Evolutionary conservation across 2,113 vertebrate genomes (phyloP).

Genomic region (Bothrops jararaca): DNA sequence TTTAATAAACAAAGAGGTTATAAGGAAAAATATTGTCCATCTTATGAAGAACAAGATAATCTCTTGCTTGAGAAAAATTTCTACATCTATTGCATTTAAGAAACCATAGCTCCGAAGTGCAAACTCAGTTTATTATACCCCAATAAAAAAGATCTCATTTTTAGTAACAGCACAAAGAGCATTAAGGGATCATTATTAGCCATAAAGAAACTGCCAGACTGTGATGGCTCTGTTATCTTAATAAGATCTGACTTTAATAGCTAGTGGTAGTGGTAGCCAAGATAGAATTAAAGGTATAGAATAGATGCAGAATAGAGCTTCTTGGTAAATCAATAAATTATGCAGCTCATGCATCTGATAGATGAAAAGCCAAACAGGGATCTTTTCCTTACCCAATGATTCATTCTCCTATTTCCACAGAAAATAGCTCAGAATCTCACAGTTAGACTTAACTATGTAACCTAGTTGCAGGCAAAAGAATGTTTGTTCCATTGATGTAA

Average conservation of each 20-base stretch:
- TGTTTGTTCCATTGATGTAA: background rate
- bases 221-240: slow-evolving; percentile 20
- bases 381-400: background rate
- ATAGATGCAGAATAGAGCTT: background rate
- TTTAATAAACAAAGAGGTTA: background rate
- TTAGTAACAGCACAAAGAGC: slow-evolving; percentile 19
- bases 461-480: background rate
- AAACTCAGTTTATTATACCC: background rate
- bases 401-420: background rate
- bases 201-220: background rate
- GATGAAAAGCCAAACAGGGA: background rate
- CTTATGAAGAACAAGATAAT: background rate
- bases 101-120: background rate
- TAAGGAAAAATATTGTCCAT: background rate
- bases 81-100: background rate
- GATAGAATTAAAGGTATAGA: background rate
- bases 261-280: background rate
- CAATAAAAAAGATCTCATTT: slow-evolving; percentile 21
- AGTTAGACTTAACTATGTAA: background rate
- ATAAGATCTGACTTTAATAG: slow-evolving; percentile 7
- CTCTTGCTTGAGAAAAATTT: background rate
- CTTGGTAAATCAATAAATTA: background rate
- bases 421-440: slow-evolving; percentile 5
- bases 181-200: slow-evolving; percentile 28
- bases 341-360: background rate